A percentile compares a stretch with the other conserved stretches of the same genome.
Evolutionary conservation across 2,888 invertebrate genomes (phyloP).

Genomic region (Tachina lurida): DNA sequence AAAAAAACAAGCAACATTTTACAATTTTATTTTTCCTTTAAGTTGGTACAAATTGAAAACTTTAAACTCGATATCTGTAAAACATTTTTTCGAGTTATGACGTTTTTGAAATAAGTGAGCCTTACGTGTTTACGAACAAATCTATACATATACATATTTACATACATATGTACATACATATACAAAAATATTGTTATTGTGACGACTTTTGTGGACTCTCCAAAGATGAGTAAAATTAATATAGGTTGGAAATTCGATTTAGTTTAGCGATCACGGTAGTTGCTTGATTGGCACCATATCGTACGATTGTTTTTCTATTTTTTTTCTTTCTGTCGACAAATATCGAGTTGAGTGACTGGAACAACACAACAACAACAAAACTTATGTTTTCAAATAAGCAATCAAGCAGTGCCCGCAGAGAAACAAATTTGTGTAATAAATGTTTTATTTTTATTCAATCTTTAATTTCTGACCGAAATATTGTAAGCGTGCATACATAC

Average conservation of each 20-base stretch:
- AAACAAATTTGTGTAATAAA: slow-evolving; percentile 44
- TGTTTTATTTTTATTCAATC: slow-evolving; percentile 1
- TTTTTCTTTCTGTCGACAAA: slow-evolving; percentile 18
- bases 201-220: slow-evolving; percentile 55
- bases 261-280: slow-evolving; percentile 61
- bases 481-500: neutral
- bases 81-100: no score
- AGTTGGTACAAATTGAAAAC: no score
- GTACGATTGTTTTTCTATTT: slow-evolving; percentile 63
- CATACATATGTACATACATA: neutral
- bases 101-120: no score
- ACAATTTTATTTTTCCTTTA: no score
- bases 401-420: slow-evolving; percentile 25
- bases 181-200: slow-evolving; percentile 34
- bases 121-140: neutral
- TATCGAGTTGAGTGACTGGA: slow-evolving; percentile 17
- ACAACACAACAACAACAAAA: slow-evolving; percentile 37
- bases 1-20: no score
- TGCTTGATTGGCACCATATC: slow-evolving; percentile 69
- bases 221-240: slow-evolving; percentile 54
- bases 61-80: no score
- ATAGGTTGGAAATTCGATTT: slow-evolving; percentile 77
- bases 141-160: neutral
- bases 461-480: neutral
- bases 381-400: slow-evolving; percentile 30